phyloP scores from a whole-genome alignment of 2,797 vertebrate genomes.

The Morus bassanus region DNA sequence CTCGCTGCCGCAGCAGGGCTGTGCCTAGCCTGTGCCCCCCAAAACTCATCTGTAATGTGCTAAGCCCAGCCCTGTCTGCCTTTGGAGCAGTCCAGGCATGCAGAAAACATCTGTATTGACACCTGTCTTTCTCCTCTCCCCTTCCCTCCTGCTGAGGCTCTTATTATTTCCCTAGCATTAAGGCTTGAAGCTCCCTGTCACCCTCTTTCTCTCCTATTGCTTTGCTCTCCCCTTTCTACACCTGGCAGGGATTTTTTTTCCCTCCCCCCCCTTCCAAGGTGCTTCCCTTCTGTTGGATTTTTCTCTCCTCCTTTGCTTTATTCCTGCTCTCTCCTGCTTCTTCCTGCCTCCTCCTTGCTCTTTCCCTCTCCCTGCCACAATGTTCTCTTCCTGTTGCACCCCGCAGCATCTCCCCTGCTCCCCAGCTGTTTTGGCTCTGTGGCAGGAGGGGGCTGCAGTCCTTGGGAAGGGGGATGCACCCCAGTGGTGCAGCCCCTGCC shows the following conservation, averaged over 20 bases:
- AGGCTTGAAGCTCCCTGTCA: background rate
- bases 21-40: background rate
- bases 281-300: background rate
- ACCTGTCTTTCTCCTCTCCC: background rate
- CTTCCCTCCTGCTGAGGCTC: background rate
- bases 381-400: rapidly evolving
- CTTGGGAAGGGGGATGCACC: background rate
- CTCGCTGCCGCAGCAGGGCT: background rate
- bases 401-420: background rate
- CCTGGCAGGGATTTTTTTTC: background rate
- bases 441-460: background rate
- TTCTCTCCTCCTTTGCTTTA: background rate
- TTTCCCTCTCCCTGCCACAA: background rate
- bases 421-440: rapidly evolving
- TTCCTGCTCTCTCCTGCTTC: background rate
- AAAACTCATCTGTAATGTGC: rapidly evolving
- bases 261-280: background rate
- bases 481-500: background rate
- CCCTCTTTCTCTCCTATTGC: background rate
- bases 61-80: background rate
- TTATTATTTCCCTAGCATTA: background rate
- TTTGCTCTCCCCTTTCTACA: background rate
- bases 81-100: background rate
- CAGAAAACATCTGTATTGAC: background rate
- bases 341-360: background rate